Conservation (phyloP, 2,888 invertebrate genomes). For the Callinectes sapidus region DNA sequence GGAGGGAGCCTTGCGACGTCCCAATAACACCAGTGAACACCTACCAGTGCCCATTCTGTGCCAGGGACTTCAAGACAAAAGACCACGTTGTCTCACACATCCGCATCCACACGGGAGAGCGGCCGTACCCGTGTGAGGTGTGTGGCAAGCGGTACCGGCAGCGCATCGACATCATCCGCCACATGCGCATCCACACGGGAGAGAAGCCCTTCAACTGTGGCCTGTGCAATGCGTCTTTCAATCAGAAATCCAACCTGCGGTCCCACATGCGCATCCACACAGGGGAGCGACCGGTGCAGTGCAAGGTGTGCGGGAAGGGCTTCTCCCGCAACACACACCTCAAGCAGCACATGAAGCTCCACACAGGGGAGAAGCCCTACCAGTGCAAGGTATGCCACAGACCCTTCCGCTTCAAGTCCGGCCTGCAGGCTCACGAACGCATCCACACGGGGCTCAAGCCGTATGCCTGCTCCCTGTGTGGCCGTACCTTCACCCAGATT, state of each 20-base stretch:
- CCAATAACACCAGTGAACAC: constrained; percentile 48
- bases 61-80: constrained; percentile 57
- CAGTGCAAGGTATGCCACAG: constrained; percentile 60
- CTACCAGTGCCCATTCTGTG: constrained; percentile 61
- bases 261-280: constrained; percentile 67
- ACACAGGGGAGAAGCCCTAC: constrained; percentile 65
- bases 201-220: constrained; percentile 68
- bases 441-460: constrained; percentile 69
- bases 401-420: constrained; percentile 65
- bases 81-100: constrained; percentile 62
- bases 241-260: constrained; percentile 61
- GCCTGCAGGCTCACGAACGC: constrained; percentile 69
- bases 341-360: constrained; percentile 64
- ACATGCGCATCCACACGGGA: constrained; percentile 67
- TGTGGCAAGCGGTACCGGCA: constrained; percentile 65
- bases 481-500: constrained; percentile 59
- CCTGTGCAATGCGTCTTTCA: constrained; percentile 60
- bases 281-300: constrained; percentile 65
- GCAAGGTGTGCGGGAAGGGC: constrained; percentile 65
- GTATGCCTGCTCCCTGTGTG: constrained; percentile 67
- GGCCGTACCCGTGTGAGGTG: constrained; percentile 65
- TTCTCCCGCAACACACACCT: constrained; percentile 64
- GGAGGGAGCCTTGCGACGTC: constrained; percentile 53
- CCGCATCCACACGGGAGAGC: constrained; percentile 61
- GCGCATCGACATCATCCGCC: constrained; percentile 62